Percentiles rank a stretch among this genome's conserved stretches.
Conservation (phyloP, 2,797 vertebrate species). For the Rhinophrynus dorsalis region DNA sequence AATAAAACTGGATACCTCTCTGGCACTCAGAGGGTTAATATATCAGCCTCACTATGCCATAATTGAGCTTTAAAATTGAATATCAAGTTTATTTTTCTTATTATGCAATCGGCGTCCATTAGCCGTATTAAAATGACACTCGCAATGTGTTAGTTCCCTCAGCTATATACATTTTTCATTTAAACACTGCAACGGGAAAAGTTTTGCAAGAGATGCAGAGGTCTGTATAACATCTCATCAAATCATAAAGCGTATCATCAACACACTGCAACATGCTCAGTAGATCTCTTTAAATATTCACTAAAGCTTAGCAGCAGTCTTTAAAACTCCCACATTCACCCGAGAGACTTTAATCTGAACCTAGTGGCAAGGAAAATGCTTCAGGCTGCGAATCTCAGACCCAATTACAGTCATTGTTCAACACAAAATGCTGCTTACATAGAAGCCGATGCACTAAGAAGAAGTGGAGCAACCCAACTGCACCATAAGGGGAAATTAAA, state of each 20-base stretch:
- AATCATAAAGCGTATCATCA: constrained; percentile 12
- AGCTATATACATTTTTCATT: constrained; percentile 23
- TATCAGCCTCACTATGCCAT: no score
- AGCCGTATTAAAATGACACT: not conserved
- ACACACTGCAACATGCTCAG: constrained; percentile 7
- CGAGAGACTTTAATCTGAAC: constrained; percentile 36
- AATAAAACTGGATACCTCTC: no score
- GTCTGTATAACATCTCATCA: constrained; percentile 3
- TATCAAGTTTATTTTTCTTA: not conserved
- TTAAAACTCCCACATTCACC: constrained; percentile 43
- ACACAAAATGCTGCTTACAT: constrained; percentile 19
- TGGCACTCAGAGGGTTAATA: no score
- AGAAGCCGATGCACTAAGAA: no score
- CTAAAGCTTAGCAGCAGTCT: constrained; percentile 39
- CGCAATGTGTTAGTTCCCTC: constrained; percentile 3
- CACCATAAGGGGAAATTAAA: no score
- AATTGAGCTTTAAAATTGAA: no score
- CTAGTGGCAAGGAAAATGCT: constrained; percentile 32
- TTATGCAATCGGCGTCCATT: not conserved
- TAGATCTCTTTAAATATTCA: constrained; percentile 46
- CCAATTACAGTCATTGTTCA: constrained; percentile 28
- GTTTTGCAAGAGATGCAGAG: constrained; percentile 29
- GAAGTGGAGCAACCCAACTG: no score
- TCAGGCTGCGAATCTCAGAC: constrained; percentile 27
- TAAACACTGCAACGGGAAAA: constrained; percentile 19